Base-by-base conservation (phyloP, 1,140 invertebrate species). In the Drosophila micromelanica region DNA sequence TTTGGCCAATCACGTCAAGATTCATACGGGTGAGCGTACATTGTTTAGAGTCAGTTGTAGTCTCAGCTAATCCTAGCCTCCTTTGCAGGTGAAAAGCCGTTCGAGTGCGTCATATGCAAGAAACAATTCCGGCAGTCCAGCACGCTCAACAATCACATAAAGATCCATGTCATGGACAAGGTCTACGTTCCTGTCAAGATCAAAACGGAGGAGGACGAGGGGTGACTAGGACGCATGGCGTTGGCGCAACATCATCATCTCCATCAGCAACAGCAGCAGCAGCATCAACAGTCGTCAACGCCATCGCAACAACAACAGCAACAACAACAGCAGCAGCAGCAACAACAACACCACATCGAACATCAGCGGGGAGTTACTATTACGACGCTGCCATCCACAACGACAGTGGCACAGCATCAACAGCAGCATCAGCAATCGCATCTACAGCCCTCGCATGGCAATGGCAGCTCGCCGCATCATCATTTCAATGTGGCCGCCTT, bases 91-190 rank as follows among this genome's bases (percentile, higher is more conserved):
- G 91, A 92, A 77, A 92, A 92, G 75, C 91, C 91, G n/a, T 92
- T 92, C 52, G 91, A 92, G 74, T 92, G 91, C 76, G 91, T 89
- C 59, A 90, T 92, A 64, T 92, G 91, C 73, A 92, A 91, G 56
- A 92, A 92, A 81, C 90, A 92, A 74, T 92, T 92, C 75, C 90
- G 92, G 42, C 92, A 92, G 73, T 90, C 81, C 42, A 92, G 90
- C 54, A 92, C 91, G 49, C 86, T 92, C 45, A 92, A 92, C 73
- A 92, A 92, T 77, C 92, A 92, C 74, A 92, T 92, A 84, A 92
- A 92, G 80, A 92, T 92, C 38, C 92, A 92, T 70, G 90, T 92
- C 45, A 92, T 92, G 79, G 92, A 92, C 71, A 92, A 92, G 76
- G 91, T 92, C 61, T 92, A 92, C 60, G 86, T 92, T 71, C 91